Conservation (phyloP, 1,140 invertebrate genomes). For the Drosophila rufa region DNA sequence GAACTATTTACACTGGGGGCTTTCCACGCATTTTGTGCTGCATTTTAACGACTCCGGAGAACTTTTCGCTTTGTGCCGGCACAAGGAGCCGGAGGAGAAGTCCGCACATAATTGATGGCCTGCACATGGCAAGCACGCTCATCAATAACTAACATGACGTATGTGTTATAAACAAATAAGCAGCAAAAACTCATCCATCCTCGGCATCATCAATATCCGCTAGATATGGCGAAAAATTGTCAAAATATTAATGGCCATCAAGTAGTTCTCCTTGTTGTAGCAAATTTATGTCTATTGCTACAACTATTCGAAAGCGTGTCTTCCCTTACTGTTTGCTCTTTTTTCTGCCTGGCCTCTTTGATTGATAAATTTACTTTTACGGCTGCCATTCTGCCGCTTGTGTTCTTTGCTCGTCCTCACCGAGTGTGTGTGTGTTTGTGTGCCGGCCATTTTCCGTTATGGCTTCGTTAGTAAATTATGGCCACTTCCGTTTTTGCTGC, state of each 20-base stretch:
- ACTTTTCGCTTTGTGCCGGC: slow-evolving; percentile 21
- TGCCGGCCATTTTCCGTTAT: slow-evolving; percentile 64
- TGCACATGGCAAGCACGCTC: slow-evolving; percentile 62
- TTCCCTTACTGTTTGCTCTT: slow-evolving; percentile 18
- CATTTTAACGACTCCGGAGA: slow-evolving; percentile 54
- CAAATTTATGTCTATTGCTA: slow-evolving; percentile 62
- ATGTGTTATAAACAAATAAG: slow-evolving; percentile 73
- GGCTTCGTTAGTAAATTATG: slow-evolving; percentile 82
- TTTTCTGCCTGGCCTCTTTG: slow-evolving; percentile 51
- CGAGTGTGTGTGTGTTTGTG: slow-evolving; percentile 27
- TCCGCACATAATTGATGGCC: slow-evolving; percentile 66
- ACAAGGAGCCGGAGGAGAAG: slow-evolving; percentile 7
- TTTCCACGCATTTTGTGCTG: slow-evolving; percentile 46
- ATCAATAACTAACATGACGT: slow-evolving; percentile 74
- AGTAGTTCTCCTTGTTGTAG: slow-evolving; percentile 53
- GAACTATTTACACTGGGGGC: slow-evolving; percentile 32
- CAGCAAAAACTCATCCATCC: slow-evolving; percentile 63
- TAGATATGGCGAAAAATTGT: slow-evolving; percentile 66
- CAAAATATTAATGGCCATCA: slow-evolving; percentile 78
- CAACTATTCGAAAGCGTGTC: slow-evolving; percentile 79
- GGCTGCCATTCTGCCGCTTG: slow-evolving; percentile 22
- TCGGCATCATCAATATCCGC: slow-evolving; percentile 74
- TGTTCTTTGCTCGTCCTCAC: not conserved
- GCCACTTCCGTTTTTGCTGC: slow-evolving; percentile 80
- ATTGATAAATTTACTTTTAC: slow-evolving; percentile 78